phyloP scores from a whole-genome alignment of 2,888 invertebrate genomes.

The Tipula vernalis region DNA sequence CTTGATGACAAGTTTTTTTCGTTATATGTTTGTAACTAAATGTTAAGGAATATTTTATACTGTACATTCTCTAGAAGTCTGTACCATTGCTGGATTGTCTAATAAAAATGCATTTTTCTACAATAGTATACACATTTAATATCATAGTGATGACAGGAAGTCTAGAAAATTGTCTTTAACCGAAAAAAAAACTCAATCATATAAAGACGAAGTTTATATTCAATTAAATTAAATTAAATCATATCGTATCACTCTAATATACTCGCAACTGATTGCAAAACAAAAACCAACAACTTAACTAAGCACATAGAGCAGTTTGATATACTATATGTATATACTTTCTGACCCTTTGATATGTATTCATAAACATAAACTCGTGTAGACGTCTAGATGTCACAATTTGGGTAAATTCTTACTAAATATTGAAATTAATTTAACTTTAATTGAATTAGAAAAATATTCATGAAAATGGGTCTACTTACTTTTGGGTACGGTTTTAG shows the following conservation, averaged over 20 bases:
- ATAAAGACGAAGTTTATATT: not conserved
- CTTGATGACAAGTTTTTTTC: not conserved
- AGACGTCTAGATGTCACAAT: too few species aligned
- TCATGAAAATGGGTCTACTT: not conserved
- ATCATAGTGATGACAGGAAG: not conserved
- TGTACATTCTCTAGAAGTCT: too few species aligned
- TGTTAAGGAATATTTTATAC: not conserved
- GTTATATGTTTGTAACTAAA: not conserved
- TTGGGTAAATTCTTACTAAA: too few species aligned
- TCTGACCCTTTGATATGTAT: not conserved
- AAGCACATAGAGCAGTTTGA: not conserved
- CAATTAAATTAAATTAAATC: not conserved
- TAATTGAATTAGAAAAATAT: not conserved
- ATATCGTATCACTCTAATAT: not conserved
- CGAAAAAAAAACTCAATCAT: too few species aligned
- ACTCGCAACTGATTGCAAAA: not conserved
- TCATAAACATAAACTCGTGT: too few species aligned
- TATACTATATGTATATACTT: not conserved
- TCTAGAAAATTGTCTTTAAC: not conserved
- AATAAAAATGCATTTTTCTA: not conserved
- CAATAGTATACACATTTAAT: not conserved
- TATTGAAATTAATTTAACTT: not conserved
- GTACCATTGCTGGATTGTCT: too few species aligned
- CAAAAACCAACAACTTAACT: not conserved
- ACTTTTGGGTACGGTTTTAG: not conserved